phyloP scores from a whole-genome alignment of 35 echinoderm and acorn worm species.

The Apostichopus parvimensis region DNA sequence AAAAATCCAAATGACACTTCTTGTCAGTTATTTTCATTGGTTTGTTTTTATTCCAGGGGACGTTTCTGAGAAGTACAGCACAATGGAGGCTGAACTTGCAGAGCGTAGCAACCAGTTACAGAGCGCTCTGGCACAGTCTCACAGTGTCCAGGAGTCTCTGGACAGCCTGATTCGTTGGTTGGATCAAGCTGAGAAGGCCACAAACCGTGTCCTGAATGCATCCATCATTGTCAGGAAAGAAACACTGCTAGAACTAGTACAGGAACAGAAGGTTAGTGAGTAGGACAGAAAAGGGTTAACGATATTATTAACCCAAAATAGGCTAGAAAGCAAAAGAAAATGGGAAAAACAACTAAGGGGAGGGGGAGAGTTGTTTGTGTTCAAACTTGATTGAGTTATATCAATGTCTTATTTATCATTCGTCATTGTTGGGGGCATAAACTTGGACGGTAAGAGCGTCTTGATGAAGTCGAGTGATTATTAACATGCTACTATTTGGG shows the following conservation, averaged over 20 bases:
- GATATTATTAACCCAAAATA: no score
- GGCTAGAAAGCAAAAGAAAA: no score
- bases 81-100: slow-evolving; percentile 81
- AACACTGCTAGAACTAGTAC: slow-evolving; percentile 83
- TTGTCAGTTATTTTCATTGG: background rate
- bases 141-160: slow-evolving; percentile 92
- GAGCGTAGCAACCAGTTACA: slow-evolving; percentile 95
- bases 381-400: no score
- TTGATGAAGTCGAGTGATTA: no score
- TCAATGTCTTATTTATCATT: no score
- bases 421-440: no score
- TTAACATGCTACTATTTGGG: no score
- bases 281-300: background rate
- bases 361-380: no score
- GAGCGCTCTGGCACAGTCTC: slow-evolving; percentile 86
- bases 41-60: slow-evolving; percentile 57
- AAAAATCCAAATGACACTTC: background rate
- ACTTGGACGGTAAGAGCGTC: no score
- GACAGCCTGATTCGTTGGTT: slow-evolving; percentile 88
- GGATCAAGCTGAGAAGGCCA: slow-evolving; percentile 83
- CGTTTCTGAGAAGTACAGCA: slow-evolving; percentile 83
- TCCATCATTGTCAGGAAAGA: slow-evolving; percentile 91
- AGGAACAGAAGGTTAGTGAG: slow-evolving; percentile 83
- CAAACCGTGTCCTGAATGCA: slow-evolving; percentile 75
- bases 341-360: no score